Base-by-base conservation (phyloP, 1,140 invertebrate species). In the Cryptotermes secundus region DNA sequence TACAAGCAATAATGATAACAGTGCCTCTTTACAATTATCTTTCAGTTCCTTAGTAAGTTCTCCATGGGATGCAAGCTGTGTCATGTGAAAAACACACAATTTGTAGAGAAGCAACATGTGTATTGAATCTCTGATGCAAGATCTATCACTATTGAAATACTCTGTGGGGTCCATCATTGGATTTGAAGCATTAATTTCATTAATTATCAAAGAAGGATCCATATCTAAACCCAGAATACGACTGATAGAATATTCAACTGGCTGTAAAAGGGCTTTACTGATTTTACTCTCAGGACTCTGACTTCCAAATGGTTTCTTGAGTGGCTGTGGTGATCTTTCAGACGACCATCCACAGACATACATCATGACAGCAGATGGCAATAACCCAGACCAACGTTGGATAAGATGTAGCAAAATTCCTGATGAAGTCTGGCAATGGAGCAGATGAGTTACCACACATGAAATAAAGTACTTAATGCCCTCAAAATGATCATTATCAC, bases 51-150 rank as follows among this genome's bases (percentile, higher is more conserved):
- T 34, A 26, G 80, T 81, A 9, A 81, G 16, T 35, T 81, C 34
- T 19, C 80, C 80, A 38, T 16, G 80, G 1, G n/a, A 81, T 45
- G 42, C 80, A 24, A 81, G 80, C 42, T 45, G 35, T 19, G 34
- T 35, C 35, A 45, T 81, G 26, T 81, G 80, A 45, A 81, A 81
- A 6, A 81, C 35, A 10, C 7, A 38, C 14, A 81, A 45, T 22
- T 81, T 81, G 34, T 38, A 81, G 34, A 81, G 80, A 26, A 81
- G 80, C 12, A 81, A 22, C n/a, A 81, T 7, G 31, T 81, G 80
- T 2, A 81, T 9, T 24, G 80, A 22, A 35, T 81, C 80, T n/a
- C n/a, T 26, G n/a, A 31, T 72, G 14, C 59, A 72, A 10, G n/a
- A 72, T 4, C n/a, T 26, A 10, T 31, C n/a, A 31, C 31, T n/a